Evolutionary conservation across 2,113 vertebrate genomes (phyloP).

Genomic region (Marmota flaviventris): DNA sequence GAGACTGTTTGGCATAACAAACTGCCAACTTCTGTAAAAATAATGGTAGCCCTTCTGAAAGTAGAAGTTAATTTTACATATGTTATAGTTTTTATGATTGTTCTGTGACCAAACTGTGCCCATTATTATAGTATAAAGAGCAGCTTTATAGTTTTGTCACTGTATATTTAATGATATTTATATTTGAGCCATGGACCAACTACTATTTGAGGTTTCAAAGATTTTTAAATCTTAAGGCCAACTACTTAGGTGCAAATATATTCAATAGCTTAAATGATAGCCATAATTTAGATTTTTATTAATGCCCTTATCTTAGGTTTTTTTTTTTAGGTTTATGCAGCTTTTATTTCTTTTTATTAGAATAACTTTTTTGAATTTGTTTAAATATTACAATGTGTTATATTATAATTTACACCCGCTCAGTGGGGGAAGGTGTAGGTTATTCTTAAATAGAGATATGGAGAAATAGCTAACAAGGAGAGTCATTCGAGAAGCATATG

Average conservation of each 20-base stretch:
- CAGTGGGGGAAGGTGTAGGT: conserved; percentile 68
- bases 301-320: background rate
- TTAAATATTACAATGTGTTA: conserved; percentile 60
- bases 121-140: background rate
- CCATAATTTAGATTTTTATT: conserved; percentile 60
- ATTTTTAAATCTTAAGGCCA: conserved; percentile 61
- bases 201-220: conserved; percentile 43
- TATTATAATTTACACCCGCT: conserved; percentile 58
- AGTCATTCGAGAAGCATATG: conserved; percentile 82
- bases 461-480: conserved; percentile 81
- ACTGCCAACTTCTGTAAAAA: conserved; percentile 12
- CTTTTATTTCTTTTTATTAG: conserved; percentile 68
- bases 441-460: conserved; percentile 76
- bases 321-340: background rate
- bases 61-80: conserved; percentile 39
- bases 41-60: background rate
- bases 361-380: conserved; percentile 61
- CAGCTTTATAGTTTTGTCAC: conserved; percentile 41
- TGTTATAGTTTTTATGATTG: background rate
- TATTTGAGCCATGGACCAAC: background rate
- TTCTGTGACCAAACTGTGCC: conserved; percentile 13
- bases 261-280: conserved; percentile 6
- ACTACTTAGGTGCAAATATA: background rate
- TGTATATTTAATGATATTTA: background rate
- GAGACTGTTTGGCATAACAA: conserved; percentile 10